Evolutionary conservation across 2,888 invertebrate genomes (phyloP).

Genomic region (Athetis lepigone): DNA sequence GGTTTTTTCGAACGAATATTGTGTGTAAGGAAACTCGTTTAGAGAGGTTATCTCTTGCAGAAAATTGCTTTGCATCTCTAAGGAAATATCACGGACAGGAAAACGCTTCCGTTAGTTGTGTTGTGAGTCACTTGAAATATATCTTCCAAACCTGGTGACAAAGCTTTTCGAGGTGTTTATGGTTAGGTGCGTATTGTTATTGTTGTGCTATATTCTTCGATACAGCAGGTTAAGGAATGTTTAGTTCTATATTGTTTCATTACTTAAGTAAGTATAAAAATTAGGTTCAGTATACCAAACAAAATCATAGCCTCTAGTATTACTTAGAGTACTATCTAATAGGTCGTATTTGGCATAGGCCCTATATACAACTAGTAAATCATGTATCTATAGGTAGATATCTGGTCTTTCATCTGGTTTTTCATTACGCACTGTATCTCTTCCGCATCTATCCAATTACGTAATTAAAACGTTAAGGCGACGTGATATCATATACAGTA

Average conservation of each 20-base stretch:
- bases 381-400: not conserved
- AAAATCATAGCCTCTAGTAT: too few relatives aligned
- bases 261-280: too few relatives aligned
- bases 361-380: not conserved
- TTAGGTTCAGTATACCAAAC: too few relatives aligned
- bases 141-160: constrained; percentile 64
- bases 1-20: constrained; percentile 74
- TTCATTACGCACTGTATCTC: constrained; percentile 37
- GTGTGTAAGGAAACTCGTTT: constrained; percentile 80
- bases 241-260: not conserved
- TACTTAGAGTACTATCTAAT: too few relatives aligned
- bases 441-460: constrained; percentile 47
- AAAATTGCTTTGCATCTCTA: constrained; percentile 89
- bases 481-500: constrained; percentile 45
- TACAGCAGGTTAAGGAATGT: not conserved
- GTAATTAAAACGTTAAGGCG: constrained; percentile 54
- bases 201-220: constrained; percentile 1
- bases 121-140: constrained; percentile 76
- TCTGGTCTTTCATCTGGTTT: constrained; percentile 1
- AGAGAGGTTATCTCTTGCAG: constrained; percentile 85
- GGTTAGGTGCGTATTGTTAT: constrained; percentile 4
- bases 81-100: constrained; percentile 84
- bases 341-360: not conserved
- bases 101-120: constrained; percentile 80
- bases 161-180: constrained; percentile 28